Evolutionary conservation across 2,113 vertebrate genomes (phyloP), one percentile per base, ranked within the genome.

Genomic region (Hydrochoerus hydrochaeris): DNA sequence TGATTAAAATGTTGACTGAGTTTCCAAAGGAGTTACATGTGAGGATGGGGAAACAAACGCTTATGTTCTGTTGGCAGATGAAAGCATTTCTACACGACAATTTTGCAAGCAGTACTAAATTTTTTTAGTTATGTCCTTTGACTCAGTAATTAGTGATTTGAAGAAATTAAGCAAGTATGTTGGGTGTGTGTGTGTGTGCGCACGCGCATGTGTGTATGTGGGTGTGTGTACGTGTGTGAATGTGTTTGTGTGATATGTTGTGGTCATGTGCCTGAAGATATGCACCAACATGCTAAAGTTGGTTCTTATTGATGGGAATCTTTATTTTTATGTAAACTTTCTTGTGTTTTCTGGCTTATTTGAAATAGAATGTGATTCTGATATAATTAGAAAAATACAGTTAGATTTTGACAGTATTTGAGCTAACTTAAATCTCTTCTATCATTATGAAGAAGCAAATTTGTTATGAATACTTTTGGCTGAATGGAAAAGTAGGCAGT

Each of bases 61-160:
- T 44, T 65, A 38, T 81, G 2, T 49, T 82, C 38, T 85, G 5
- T 57, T 93, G 73, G 69, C 46, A 91, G 57, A 77, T 54, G 49
- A 80, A 10, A 57, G 28, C 2, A 57, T 91, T 83, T 86, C 49
- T 83, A 89, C 7, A 63, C 44, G 58, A 12, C 41, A 77, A 2
- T 77, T 96, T 91, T 95, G 26, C 30, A 77, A 91, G 57, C 41
- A n/a, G 8, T 44, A 17, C 77, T 24, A 69, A 86, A 77, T 12
- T 19, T 11, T 73, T 73, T 52, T 54, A 94, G 71, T 46, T 41
- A 38, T 35, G 69, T 60, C 62, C 24, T 95, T 88, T 91, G n/a
- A 82, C 84, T 60, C 52, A 85, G 12, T 88, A 78, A 93, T 89
- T 86, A 85, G 38, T 95, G 12, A 85, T 84, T 38, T 73, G 17